Percentiles rank a stretch among this genome's conserved stretches.
Evolutionary conservation across 2,888 invertebrate species (phyloP).

Genomic region (Cephus sareptanus): DNA sequence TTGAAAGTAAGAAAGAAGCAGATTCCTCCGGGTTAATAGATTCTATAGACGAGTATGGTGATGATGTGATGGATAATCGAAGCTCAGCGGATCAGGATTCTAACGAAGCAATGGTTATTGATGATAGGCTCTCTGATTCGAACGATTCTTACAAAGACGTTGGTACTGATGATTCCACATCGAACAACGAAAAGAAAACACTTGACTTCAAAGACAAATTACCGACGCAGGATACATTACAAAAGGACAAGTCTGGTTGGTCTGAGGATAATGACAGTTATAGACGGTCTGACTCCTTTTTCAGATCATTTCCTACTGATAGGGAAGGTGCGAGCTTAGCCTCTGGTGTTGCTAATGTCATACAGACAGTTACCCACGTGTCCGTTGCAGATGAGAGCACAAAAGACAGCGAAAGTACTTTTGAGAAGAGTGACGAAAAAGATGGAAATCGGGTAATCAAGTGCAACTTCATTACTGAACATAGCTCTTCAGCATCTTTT

Average conservation of each 20-base stretch:
- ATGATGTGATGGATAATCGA: constrained; percentile 36
- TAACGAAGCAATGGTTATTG: constrained; percentile 45
- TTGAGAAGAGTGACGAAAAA: neutral
- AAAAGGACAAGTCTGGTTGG: neutral
- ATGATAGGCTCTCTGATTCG: constrained; percentile 41
- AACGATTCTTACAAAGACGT: constrained; percentile 34
- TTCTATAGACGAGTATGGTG: constrained; percentile 30
- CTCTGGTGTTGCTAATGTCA: neutral
- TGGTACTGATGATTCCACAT: constrained; percentile 7
- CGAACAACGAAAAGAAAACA: constrained; percentile 21
- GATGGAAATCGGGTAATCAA: neutral
- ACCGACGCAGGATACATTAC: neutral
- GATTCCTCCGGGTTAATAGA: constrained; percentile 22
- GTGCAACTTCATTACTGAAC: neutral
- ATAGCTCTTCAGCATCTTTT: neutral
- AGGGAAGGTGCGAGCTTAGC: neutral
- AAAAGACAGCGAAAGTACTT: neutral
- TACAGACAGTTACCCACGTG: neutral
- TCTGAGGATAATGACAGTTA: neutral
- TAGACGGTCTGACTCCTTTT: neutral
- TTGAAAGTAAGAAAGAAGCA: constrained; percentile 18
- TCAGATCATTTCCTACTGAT: neutral
- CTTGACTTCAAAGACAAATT: neutral
- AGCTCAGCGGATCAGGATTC: constrained; percentile 38
- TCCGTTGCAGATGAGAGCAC: neutral